Base-by-base conservation (phyloP, 2,888 invertebrate genomes). In the Diaperis boleti region DNA sequence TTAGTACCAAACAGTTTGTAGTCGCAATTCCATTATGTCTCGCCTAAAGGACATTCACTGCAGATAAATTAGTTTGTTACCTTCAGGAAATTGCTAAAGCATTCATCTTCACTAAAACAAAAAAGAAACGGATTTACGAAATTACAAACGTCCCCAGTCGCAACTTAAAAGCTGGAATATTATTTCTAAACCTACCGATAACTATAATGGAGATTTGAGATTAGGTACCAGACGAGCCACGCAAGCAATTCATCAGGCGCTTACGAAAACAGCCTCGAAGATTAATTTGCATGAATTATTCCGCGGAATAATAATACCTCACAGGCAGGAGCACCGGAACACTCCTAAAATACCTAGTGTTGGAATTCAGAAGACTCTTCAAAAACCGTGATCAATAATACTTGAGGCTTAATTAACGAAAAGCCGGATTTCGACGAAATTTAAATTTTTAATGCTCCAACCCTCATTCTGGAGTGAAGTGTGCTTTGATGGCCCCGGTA, bases 211-310 rank as follows among this genome's bases (percentile, higher is more conserved):
- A 52, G 18, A 52, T 13, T 52, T 39, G 26, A 52, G 52, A 52
- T 52, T 52, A 54, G 31, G 54, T 42, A 39, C 6, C 14, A 29
- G 26, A 54, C 39, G 18, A 41, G 54, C 54, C 54, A 41, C 54
- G 42, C 31, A 54, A 54, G 54, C 54, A 54, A 54, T 54, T 54
- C 54, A 54, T 54, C 42, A 42, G 54, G 17, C 29, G 41, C 54
- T 54, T 42, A 42, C 18, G 42, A 54, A 54, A 54, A 54, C 54
- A 54, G 37, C 22, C 22, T 26, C 45, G 56, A 45, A 57, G 54
- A 57, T 57, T 57, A 45, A 57, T 57, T 57, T 57, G 37, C 57
- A 57, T 57, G 57, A 57, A 57, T 57, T 57, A 57, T 45, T 20
- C 49, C 39, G 39, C 6, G 18, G 49, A 52, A 52, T 39, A 52